A percentile compares a stretch with the other conserved stretches of the same genome.
These are phyloP conservation scores for Gymnothorax reevesii DNA, from an alignment of 2,797 vertebrate species.

Conservation along the genomic window DNA sequence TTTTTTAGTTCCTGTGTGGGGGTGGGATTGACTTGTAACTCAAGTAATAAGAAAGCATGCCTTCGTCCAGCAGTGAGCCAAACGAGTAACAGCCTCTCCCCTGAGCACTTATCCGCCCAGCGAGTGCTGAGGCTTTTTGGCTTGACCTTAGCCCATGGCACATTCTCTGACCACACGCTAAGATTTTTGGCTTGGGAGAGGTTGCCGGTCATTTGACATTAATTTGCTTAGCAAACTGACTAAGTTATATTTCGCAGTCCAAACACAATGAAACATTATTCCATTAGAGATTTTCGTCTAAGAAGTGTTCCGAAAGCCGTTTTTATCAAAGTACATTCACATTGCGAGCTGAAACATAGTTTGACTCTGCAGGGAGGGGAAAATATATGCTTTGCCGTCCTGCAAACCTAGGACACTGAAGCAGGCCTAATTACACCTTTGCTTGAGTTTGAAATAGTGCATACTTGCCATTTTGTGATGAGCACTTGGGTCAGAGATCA, in stretches of 20 bases:
- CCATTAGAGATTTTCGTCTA: background rate
- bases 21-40: conserved; percentile 68
- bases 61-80: conserved; percentile 65
- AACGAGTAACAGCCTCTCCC: conserved; percentile 60
- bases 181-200: conserved; percentile 67
- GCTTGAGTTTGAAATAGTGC: background rate
- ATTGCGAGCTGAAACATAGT: background rate
- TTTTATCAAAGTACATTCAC: background rate
- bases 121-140: conserved; percentile 55
- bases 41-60: conserved; percentile 65
- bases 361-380: background rate
- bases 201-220: conserved; percentile 59
- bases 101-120: conserved; percentile 59
- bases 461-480: background rate
- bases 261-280: background rate
- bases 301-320: background rate
- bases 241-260: background rate
- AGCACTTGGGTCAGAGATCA: background rate
- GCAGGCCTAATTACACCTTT: conserved; percentile 9
- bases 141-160: conserved; percentile 52
- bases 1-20: conserved; percentile 61
- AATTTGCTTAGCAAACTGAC: conserved; percentile 56
- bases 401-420: background rate
- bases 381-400: conserved; percentile 10
- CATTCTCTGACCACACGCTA: conserved; percentile 69